Conservation (phyloP, 2,797 vertebrate species). For the Cephalopachus bancanus region DNA sequence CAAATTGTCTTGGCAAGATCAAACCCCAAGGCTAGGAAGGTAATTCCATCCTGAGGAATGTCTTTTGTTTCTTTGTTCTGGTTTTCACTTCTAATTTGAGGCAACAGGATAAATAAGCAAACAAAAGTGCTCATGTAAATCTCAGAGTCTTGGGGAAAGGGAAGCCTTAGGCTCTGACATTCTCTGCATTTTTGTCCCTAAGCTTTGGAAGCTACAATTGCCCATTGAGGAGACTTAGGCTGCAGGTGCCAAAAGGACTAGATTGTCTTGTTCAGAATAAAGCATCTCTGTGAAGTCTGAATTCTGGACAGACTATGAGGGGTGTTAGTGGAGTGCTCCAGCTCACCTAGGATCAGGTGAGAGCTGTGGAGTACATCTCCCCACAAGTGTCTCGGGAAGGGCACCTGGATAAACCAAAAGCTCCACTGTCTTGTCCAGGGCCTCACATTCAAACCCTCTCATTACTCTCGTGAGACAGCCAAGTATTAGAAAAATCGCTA, state of each 20-base stretch:
- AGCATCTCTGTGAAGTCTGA: neutral
- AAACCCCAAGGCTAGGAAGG: conserved; percentile 77
- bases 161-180: conserved; percentile 64
- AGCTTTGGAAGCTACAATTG: conserved; percentile 47
- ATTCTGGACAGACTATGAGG: neutral
- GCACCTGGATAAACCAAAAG: neutral
- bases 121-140: conserved; percentile 74
- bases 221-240: neutral
- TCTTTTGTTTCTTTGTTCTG: conserved; percentile 83
- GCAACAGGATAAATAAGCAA: conserved; percentile 80
- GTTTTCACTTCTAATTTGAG: conserved; percentile 85
- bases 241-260: neutral
- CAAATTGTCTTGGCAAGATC: conserved; percentile 78
- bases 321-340: neutral
- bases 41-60: conserved; percentile 79
- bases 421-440: neutral
- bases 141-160: neutral
- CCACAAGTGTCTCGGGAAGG: neutral
- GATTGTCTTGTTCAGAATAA: conserved; percentile 41
- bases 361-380: neutral
- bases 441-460: neutral
- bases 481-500: neutral
- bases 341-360: neutral
- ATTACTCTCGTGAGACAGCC: neutral
- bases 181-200: conserved; percentile 66